A percentile compares a stretch with the other conserved stretches of the same genome.
phyloP scores from a whole-genome alignment of 2,888 invertebrate genomes.

The Meganola albula region DNA sequence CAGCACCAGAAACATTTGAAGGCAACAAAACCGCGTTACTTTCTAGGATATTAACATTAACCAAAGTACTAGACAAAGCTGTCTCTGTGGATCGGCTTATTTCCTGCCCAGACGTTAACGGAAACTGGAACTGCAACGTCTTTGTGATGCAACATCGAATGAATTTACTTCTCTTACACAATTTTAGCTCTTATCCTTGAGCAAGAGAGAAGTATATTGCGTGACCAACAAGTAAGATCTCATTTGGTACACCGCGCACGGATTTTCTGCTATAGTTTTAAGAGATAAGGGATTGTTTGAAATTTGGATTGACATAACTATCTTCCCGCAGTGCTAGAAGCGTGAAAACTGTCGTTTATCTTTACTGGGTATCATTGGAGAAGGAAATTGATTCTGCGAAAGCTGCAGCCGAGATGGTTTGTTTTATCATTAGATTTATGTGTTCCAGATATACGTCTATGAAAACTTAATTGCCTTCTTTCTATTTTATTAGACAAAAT shows the following conservation, averaged over 20 bases:
- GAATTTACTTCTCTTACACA: constrained; percentile 16
- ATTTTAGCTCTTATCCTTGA: constrained; percentile 17
- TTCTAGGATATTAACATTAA: constrained; percentile 31
- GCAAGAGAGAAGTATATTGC: constrained; percentile 9
- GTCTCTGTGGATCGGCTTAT: constrained; percentile 53
- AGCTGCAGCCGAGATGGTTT: no score
- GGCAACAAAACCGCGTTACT: constrained; percentile 25
- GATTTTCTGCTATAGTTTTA: constrained; percentile 22
- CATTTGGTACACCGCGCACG: constrained; percentile 13
- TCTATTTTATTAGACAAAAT: no score
- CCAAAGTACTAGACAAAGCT: constrained; percentile 47
- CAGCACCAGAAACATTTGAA: constrained; percentile 13
- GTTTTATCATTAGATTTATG: no score
- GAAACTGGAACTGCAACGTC: constrained; percentile 45
- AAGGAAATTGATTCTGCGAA: constrained; percentile 49
- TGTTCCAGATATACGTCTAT: no score
- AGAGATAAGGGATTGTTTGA: constrained; percentile 24
- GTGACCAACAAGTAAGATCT: no score
- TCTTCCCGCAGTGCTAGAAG: constrained; percentile 13
- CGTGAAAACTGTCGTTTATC: constrained; percentile 25
- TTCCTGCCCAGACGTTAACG: constrained; percentile 67
- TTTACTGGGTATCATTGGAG: constrained; percentile 26
- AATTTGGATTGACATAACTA: constrained; percentile 23
- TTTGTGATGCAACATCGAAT: constrained; percentile 34
- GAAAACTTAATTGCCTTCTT: no score